phyloP scores from a whole-genome alignment of 2,797 vertebrate species.

The Scolopax bukidnonensis region DNA sequence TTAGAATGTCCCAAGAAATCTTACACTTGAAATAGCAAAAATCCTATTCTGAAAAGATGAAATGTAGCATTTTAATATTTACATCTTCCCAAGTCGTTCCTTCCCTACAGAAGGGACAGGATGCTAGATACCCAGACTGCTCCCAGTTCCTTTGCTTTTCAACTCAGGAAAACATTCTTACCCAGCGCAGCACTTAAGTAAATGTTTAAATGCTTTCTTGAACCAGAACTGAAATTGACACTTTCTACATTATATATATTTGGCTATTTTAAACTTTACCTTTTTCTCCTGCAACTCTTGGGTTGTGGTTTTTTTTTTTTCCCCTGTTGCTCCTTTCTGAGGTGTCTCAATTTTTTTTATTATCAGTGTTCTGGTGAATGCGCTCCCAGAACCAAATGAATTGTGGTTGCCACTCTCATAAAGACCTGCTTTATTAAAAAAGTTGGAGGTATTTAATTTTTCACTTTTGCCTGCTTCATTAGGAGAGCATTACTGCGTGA shows the following conservation, averaged over 20 bases:
- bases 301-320: not conserved
- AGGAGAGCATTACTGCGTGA: not conserved
- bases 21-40: not conserved
- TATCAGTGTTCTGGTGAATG: not conserved
- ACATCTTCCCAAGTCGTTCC: not conserved
- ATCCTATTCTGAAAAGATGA: not conserved
- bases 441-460: not conserved
- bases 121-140: not conserved
- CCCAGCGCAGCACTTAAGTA: not conserved
- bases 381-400: not conserved
- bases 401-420: not conserved
- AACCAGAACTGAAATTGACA: not conserved
- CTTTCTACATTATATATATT: not conserved
- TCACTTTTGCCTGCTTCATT: not conserved
- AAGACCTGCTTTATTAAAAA: not conserved
- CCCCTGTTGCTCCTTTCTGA: not conserved
- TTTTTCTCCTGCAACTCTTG: not conserved
- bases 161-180: not conserved
- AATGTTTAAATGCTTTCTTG: slow-evolving; percentile 18
- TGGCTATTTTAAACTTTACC: not conserved
- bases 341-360: not conserved
- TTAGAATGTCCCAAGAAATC: not conserved
- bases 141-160: not conserved
- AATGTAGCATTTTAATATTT: slow-evolving; percentile 7
- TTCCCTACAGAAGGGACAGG: not conserved